phyloP scores from a whole-genome alignment of 2,797 vertebrate genomes.

The Ficedula albicollis region DNA sequence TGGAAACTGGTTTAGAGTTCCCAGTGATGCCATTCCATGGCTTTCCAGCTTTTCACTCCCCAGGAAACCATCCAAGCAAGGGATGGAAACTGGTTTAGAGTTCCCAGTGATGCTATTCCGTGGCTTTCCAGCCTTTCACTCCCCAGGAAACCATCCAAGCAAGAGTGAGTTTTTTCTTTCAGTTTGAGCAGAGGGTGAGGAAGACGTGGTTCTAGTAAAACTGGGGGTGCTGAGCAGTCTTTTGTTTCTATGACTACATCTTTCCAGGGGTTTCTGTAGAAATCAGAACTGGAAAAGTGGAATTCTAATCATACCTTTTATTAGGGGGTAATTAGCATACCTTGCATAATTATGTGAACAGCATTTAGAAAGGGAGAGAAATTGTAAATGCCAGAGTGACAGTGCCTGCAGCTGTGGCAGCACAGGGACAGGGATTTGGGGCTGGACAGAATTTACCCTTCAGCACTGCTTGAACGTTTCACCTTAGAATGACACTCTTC shows the following conservation, averaged over 20 bases:
- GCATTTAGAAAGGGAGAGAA: neutral
- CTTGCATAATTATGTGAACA: constrained; percentile 5
- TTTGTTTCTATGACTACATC: constrained; percentile 54
- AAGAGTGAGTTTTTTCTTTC: neutral
- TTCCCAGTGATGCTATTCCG: neutral
- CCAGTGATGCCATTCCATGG: neutral
- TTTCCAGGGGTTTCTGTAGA: neutral
- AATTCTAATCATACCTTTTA: constrained; percentile 18
- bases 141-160: neutral
- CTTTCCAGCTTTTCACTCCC: neutral
- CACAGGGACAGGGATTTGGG: neutral
- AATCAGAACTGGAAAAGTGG: neutral
- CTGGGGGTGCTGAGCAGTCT: neutral
- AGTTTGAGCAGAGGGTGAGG: neutral
- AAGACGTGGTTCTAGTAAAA: neutral
- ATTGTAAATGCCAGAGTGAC: neutral
- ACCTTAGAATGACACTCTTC: neutral
- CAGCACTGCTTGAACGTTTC: neutral
- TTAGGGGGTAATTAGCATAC: constrained; percentile 16
- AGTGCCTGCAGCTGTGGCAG: neutral
- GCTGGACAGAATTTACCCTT: neutral
- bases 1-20: neutral
- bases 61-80: neutral
- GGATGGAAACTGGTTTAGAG: neutral
- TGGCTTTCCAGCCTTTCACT: neutral